Base-by-base conservation (phyloP, 2,888 invertebrate genomes). In the Acleris laterana region DNA sequence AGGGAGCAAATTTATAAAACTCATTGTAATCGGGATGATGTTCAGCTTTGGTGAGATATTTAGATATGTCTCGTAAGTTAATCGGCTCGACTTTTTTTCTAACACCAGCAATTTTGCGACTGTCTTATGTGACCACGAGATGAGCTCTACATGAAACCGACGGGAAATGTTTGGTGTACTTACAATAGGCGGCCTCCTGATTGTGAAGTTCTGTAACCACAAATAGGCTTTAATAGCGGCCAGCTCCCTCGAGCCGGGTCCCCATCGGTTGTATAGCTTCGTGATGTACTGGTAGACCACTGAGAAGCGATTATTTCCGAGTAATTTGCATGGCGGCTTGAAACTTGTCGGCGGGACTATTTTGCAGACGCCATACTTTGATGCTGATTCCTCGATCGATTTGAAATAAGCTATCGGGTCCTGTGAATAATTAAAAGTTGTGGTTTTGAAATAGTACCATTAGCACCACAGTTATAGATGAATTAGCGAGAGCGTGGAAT, bases 271-370 rank as follows among this genome's bases (percentile, higher is more conserved):
- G 74, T 96, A 94, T 95, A 98, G 95, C 71, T 97, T 96, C 75
- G 98, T 96, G 1, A 98, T 95, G 77, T 98, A 98, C 80, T 99
- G 99, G 85, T 98, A 97, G 71, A 96, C 96, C 0, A 97, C 97
- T 0, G 96, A 96, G 78, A 99, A 98, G 4, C 97, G 89, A 94
- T 97, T 96, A 69, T 97, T 96, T 70, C 98, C 98, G 13, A 95
- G 94, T 0, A 98, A 95, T 73, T 95, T 95, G 77, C 98, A 98
- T 71, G 97, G 96, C 0, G 90, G 84, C 77, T 95, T 95, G 78
- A 97, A 98, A 67, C 93, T 95, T 0, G 93, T 81, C 0, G 98
- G 98, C 3, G 98, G 97, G 22, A 98, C 95, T 28, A 99, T 96
- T 71, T 96, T 95, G 80, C 98, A 98, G 68, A 99, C 95, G 0